A percentile compares a stretch with the other conserved stretches of the same genome.
Evolutionary conservation across 2,888 invertebrate genomes (phyloP).

Genomic region (Ceramica pisi): DNA sequence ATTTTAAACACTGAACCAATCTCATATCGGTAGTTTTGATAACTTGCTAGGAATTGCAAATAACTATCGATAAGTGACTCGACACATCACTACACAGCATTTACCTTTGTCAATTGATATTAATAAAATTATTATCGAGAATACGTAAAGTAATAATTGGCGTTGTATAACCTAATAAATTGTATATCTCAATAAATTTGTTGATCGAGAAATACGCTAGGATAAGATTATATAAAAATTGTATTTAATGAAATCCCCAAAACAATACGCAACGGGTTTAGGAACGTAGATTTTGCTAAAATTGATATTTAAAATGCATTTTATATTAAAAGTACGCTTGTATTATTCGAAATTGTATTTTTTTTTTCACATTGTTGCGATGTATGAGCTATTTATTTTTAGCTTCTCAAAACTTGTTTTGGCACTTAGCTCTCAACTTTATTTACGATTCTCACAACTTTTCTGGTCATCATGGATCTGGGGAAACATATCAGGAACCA

Average conservation of each 20-base stretch:
- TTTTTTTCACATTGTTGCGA: constrained; percentile 46
- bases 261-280: constrained; percentile 62
- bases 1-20: constrained; percentile 43
- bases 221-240: constrained; percentile 63
- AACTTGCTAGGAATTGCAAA: constrained; percentile 48
- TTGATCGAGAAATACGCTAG: constrained; percentile 67
- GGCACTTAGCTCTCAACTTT: constrained; percentile 46
- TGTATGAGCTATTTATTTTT: constrained; percentile 28
- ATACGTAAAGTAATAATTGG: constrained; percentile 64
- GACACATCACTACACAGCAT: constrained; percentile 59
- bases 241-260: constrained; percentile 54
- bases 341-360: constrained; percentile 51
- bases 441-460: constrained; percentile 25
- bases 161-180: constrained; percentile 69
- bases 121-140: constrained; percentile 62
- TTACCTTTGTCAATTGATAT: constrained; percentile 73
- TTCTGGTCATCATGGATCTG: constrained; percentile 28
- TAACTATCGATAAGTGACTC: constrained; percentile 58
- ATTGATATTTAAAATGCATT: constrained; percentile 70
- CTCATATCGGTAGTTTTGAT: constrained; percentile 57
- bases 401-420: constrained; percentile 35
- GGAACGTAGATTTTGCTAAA: constrained; percentile 71
- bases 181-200: constrained; percentile 68
- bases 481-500: constrained; percentile 11
- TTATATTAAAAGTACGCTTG: constrained; percentile 66